These are phyloP conservation scores for Anseranas semipalmata DNA, from an alignment of 2,113 vertebrate species.

Conservation along the genomic window DNA sequence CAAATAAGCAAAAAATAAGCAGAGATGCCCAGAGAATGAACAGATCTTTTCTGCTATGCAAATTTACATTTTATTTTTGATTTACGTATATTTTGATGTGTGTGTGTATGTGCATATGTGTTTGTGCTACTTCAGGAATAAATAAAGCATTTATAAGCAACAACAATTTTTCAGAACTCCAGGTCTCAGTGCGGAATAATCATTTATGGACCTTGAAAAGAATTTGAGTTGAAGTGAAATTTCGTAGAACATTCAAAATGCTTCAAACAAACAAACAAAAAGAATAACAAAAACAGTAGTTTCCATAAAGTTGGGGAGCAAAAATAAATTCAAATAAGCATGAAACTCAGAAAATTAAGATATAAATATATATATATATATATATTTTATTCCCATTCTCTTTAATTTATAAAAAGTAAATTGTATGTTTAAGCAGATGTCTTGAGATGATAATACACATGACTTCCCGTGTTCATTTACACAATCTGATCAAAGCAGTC, in stretches of 20 bases:
- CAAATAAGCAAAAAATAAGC: conserved; percentile 7
- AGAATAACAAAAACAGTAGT: too few relatives aligned
- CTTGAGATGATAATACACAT: not conserved
- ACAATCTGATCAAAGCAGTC: not conserved
- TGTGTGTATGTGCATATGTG: not conserved
- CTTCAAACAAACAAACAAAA: not conserved
- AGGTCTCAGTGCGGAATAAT: not conserved
- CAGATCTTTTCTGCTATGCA: not conserved
- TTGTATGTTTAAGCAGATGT: not conserved
- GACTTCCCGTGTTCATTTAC: not conserved
- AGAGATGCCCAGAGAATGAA: not conserved
- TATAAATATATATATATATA: not conserved
- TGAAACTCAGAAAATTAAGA: not conserved
- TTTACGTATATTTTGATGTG: not conserved
- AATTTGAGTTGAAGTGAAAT: not conserved
- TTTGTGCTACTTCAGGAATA: not conserved
- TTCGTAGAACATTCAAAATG: not conserved
- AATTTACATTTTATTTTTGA: not conserved
- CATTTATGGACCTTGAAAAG: not conserved
- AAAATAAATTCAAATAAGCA: not conserved
- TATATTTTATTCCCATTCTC: not conserved
- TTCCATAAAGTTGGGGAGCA: not conserved
- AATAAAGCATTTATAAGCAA: not conserved
- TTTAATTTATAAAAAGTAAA: not conserved
- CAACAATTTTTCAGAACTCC: not conserved